Evolutionary conservation across 2,888 invertebrate genomes (phyloP).

Genomic region (Sminthurinus aureus): DNA sequence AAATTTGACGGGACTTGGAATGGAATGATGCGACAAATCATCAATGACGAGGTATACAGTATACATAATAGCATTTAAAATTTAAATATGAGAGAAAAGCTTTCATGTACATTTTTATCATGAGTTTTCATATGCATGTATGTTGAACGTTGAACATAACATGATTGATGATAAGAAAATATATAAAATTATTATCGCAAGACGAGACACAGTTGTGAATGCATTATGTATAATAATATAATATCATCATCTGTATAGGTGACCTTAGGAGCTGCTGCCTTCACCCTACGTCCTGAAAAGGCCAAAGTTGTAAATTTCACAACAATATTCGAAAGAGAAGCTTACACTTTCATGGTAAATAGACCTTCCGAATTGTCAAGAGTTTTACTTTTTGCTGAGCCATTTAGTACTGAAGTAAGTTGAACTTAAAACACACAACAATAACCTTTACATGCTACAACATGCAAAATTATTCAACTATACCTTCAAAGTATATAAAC

Average conservation of each 20-base stretch:
- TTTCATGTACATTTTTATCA: too few relatives aligned
- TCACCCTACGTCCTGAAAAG: conserved; percentile 67
- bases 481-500: not conserved
- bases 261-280: conserved; percentile 70
- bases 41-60: conserved; percentile 64
- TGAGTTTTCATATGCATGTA: too few relatives aligned
- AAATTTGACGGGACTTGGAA: conserved; percentile 61
- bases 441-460: too few relatives aligned
- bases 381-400: conserved; percentile 82
- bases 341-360: conserved; percentile 80
- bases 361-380: conserved; percentile 82
- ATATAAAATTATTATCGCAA: too few relatives aligned
- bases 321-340: conserved; percentile 77
- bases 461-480: too few relatives aligned
- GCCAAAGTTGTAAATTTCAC: conserved; percentile 76
- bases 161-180: too few relatives aligned
- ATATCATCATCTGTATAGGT: conserved; percentile 61
- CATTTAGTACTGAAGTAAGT: conserved; percentile 70
- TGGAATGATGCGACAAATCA: conserved; percentile 66
- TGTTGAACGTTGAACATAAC: too few relatives aligned
- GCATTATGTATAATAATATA: not conserved
- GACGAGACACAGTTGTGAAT: too few relatives aligned
- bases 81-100: not conserved
- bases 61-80: not conserved
- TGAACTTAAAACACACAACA: too few relatives aligned